Base-by-base conservation (phyloP, 2,797 vertebrate species). In the Emys orbicularis region DNA sequence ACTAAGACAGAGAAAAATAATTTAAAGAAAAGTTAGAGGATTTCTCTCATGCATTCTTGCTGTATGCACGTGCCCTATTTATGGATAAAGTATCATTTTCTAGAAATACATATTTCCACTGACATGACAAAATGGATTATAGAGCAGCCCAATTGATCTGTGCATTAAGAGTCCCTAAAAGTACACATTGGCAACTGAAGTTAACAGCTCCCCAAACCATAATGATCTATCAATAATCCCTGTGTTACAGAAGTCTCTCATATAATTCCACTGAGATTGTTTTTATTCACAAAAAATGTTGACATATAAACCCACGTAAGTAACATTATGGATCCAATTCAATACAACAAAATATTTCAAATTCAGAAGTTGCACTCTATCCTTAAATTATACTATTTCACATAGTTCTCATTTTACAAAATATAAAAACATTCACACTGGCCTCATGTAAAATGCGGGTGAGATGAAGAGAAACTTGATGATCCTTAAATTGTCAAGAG, bases 191-290 rank as follows among this genome's bases (percentile, higher is more conserved):
- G 96, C 92, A 92, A 93, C 10, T 59, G 89, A 59, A 82, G 88
- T 88, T 92, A 96, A 93, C 25, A 92, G 90, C 93, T 97, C 94
- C 95, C 94, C 93, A 96, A 91, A 87, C 87, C 84, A 94, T 88
- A 91, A 96, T 87, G 65, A 94, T 72, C 80, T 84, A 95, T 88
- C 83, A 81, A 61, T 89, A 90, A 94, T 90, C 50, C 85, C 95
- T 94, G 92, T 92, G 94, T 96, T 92, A 94, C 57, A 88, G 21
- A 34, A 87, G 61, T 89, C 6, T 53, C n/a, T 92, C 91, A 86
- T 53, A 88, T 34, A 50, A 77, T 96, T 95, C 79, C 84, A 94
- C 37, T 5, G 47, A 96, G 85, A 92, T 81, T 86, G 72, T 56
- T 93, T 93, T 79, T 88, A 82, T 88, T 89, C 86, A 96, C 92